phyloP scores from a whole-genome alignment of 2,888 invertebrate species.

The Phoenoteleia sp. region DNA sequence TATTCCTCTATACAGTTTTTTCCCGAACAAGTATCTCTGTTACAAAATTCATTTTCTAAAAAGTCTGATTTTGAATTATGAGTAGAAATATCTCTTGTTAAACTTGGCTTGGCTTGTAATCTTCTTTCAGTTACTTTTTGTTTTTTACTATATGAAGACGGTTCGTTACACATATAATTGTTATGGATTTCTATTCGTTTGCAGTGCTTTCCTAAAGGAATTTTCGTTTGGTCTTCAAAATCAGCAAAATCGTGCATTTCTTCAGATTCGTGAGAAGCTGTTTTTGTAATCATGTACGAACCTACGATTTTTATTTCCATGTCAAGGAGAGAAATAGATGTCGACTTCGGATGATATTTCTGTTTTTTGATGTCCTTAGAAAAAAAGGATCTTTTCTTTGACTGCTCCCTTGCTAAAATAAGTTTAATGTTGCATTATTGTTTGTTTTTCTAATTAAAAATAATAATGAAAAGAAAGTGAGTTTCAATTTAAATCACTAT shows the following conservation, averaged over 20 bases:
- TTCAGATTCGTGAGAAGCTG: neutral
- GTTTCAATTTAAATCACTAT: neutral
- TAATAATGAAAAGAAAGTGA: no score
- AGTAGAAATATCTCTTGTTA: neutral
- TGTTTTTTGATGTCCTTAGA: neutral
- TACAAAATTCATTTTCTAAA: constrained; percentile 1
- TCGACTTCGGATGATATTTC: neutral
- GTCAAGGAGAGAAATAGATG: constrained; percentile 33
- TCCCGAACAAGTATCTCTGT: neutral
- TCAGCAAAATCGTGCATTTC: neutral
- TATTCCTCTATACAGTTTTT: neutral
- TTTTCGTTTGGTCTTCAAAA: neutral
- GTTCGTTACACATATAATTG: constrained; percentile 30
- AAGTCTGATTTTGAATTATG: neutral
- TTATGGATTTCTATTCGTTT: constrained; percentile 48
- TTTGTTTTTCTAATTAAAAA: no score
- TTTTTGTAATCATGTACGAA: neutral
- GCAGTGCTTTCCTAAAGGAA: neutral
- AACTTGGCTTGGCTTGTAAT: no score
- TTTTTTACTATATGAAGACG: neutral
- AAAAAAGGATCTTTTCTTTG: neutral
- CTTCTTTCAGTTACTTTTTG: neutral
- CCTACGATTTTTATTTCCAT: constrained; percentile 43
- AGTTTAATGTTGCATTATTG: neutral
- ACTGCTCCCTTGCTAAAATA: neutral